Percentiles rank a stretch among this genome's conserved stretches.
phyloP scores from a whole-genome alignment of 2,888 invertebrate species.

The Tachina grossa region DNA sequence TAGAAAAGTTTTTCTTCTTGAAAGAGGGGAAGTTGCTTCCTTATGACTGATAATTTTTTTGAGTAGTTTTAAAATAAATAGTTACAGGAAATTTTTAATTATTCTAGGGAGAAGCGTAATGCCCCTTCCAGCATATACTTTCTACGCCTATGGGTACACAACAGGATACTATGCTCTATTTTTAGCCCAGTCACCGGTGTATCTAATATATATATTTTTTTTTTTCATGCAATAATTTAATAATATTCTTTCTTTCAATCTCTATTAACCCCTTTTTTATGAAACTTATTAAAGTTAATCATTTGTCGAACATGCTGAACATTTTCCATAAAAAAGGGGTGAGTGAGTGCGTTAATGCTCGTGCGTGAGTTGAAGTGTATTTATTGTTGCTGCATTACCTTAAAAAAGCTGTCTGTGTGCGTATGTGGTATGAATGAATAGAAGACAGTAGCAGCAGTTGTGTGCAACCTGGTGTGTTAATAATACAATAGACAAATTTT shows the following conservation, averaged over 20 bases:
- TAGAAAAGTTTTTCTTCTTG: too few species aligned
- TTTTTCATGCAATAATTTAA: slow-evolving; percentile 45
- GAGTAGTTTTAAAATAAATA: too few species aligned
- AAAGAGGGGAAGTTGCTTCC: too few species aligned
- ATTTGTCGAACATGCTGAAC: slow-evolving; percentile 61
- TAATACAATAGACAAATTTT: slow-evolving; percentile 51
- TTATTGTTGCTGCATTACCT: slow-evolving; percentile 28
- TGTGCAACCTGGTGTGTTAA: slow-evolving; percentile 67
- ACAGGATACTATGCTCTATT: neutral
- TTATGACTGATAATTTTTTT: too few species aligned
- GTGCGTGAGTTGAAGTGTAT: slow-evolving; percentile 32
- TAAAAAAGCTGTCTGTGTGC: neutral
- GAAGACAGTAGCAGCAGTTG: slow-evolving; percentile 60
- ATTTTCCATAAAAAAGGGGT: slow-evolving; percentile 51
- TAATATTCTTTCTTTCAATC: slow-evolving; percentile 38
- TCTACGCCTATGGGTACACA: too few species aligned
- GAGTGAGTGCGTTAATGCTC: slow-evolving; percentile 42
- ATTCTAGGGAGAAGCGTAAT: too few species aligned
- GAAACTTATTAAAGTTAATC: slow-evolving; percentile 71
- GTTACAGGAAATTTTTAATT: too few species aligned
- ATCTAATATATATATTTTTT: slow-evolving; percentile 6
- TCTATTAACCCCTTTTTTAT: slow-evolving; percentile 66
- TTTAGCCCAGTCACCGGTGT: slow-evolving; percentile 32
- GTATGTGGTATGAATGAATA: neutral
- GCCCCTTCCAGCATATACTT: too few species aligned